Evolutionary conservation across 2,113 vertebrate genomes (phyloP), one percentile per base, ranked within the genome.

Genomic region (Notothenia coriiceps): DNA sequence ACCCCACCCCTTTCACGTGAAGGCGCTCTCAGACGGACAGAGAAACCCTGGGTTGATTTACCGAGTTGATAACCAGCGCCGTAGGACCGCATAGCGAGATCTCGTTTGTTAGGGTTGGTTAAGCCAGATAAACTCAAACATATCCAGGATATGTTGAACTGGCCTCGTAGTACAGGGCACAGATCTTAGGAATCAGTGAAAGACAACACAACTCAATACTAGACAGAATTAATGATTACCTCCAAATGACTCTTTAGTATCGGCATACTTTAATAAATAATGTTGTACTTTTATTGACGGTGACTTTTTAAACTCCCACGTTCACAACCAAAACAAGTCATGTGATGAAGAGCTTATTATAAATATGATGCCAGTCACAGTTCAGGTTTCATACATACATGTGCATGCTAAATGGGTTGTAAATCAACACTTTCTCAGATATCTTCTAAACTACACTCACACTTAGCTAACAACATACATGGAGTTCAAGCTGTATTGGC

Each of bases 351-450:
- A 74, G 62, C 76, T 68, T 68, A 70, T 85, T 64, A 62, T 56
- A 64, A 76, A 76, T 64, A 67, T 56, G 70, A 82, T 50, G 64
- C 79, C 70, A 73, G 66, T 85, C 79, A 71, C 76, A 67, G 46
- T 74, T 79, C 43, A 70, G 63, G 44, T 62, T 68, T 75, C 67
- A 67, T 68, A 47, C 84, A 78, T 84, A 77, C 4, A 86, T 86
- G 77, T 80, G 76, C 79, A 90, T 89, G 20, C 44, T 14, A 63
- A 89, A 86, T 83, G 40, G 85, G 47, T 85, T 65, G 66, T 83
- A 82, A 92, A 92, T 90, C 76, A 87, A 75, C 80, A 83, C 50
- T 77, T 80, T 85, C 64, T 61, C 22, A 66, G 84, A 84, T 77
- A 84, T 78, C 61, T 18, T 59, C 80, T 67, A 69, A 81, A 79